Conservation (phyloP, 2,113 vertebrate genomes). For the Hystrix brachyura region DNA sequence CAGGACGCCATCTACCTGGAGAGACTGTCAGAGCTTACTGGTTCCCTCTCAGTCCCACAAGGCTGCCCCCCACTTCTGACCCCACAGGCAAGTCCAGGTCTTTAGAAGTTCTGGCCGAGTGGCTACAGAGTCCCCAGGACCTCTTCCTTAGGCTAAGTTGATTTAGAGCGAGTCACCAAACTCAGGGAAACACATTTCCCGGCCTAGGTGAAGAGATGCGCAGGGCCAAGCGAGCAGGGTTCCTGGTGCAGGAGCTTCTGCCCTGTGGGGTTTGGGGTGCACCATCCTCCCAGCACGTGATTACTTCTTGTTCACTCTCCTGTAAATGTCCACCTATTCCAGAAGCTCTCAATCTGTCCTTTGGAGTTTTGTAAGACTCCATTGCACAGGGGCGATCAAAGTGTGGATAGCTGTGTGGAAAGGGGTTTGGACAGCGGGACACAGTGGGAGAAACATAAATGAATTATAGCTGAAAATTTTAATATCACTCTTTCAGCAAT, state of each 20-base stretch:
- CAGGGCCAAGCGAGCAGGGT: not conserved
- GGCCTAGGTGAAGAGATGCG: not conserved
- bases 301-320: not conserved
- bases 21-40: too few relatives aligned
- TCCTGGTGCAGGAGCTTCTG: not conserved
- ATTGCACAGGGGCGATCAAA: not conserved
- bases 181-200: not conserved
- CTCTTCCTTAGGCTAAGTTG: not conserved
- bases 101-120: not conserved
- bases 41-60: too few relatives aligned
- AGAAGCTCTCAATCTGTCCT: not conserved
- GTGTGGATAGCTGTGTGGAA: too few relatives aligned
- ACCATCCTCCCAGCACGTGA: not conserved
- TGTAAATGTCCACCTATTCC: not conserved
- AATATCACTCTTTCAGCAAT: not conserved
- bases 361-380: not conserved
- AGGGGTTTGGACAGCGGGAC: too few relatives aligned
- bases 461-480: not conserved
- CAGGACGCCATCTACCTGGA: fast-evolving
- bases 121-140: not conserved
- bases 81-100: not conserved
- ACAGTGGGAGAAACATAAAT: too few relatives aligned
- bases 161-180: not conserved
- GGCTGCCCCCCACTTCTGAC: not conserved
- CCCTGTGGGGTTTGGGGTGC: not conserved